Conservation (phyloP, 2,888 invertebrate species). For the Griposia aprilina region DNA sequence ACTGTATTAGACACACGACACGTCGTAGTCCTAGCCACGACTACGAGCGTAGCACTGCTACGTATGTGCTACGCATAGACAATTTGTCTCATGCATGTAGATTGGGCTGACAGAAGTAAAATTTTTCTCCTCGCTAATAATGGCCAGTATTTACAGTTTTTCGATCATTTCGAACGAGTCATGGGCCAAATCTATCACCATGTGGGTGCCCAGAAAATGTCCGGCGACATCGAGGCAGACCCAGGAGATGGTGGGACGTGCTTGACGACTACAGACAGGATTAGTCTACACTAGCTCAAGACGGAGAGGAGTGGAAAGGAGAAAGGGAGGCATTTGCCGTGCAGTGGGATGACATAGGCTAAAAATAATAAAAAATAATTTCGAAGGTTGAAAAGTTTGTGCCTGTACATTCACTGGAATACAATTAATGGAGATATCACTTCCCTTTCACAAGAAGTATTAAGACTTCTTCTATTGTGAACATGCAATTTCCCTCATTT, state of each 20-base stretch:
- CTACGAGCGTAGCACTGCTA: slow-evolving; percentile 17
- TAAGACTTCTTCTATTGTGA: not conserved
- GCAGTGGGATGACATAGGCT: no score
- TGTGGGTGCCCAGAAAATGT: no score
- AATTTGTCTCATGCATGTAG: not conserved
- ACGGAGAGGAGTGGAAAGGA: no score
- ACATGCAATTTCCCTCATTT: not conserved
- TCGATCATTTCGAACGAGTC: not conserved
- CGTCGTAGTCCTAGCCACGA: not conserved
- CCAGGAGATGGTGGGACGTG: no score
- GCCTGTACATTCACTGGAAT: not conserved
- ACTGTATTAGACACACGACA: not conserved
- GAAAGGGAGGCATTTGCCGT: no score
- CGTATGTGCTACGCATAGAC: slow-evolving; percentile 13
- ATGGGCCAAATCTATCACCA: no score
- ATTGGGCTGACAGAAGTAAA: not conserved
- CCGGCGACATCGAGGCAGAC: no score
- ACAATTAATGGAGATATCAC: not conserved
- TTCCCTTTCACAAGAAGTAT: no score
- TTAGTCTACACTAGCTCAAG: no score
- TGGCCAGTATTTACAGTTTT: not conserved
- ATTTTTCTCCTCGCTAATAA: not conserved
- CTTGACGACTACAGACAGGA: no score
- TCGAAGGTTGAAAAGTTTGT: no score
- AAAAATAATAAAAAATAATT: no score